Evolutionary conservation across 2,113 vertebrate genomes (phyloP), one percentile per base, ranked within the genome.

Genomic region (Athene cunicularia): DNA sequence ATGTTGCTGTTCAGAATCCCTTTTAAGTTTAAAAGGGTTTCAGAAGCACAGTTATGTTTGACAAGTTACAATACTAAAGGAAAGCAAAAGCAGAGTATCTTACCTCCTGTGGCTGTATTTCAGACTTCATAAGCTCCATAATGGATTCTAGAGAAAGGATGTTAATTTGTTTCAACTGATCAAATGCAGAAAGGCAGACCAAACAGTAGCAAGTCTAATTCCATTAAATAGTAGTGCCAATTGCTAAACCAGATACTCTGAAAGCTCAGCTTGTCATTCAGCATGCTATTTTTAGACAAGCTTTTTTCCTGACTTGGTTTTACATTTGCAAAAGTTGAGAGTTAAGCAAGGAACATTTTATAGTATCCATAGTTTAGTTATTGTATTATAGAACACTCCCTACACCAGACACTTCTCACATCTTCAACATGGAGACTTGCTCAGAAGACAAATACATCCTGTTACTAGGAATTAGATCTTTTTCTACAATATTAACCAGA

Each of bases 91-190:
- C 37, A 90, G 68, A 86, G 35, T 45, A 56, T 90, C 97, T 98
- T 98, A 99, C 99, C 99, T 99, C 98, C 93, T 98, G 98, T 59
- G 98, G 97, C 49, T 99, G 98, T 97, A 98, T 97, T 86, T 99
- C 98, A 71, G 97, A 97, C 95, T 98, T 98, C 85, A 97, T 82
- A 83, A 98, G 97, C 37, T 98, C 97, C 89, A 98, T 95, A 60
- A 98, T 83, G 87, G 94, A 87, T 76, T 97, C 99, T 98, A 97
- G 88, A 63, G 75, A 97, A 98, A 96, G 79, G 45, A 97, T 24
- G 72, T 82, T 93, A 86, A 79, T 93, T 94, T 84, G 73, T 95
- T 97, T 97, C 63, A 95, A 86, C 35, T 73, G 39, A 95, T 85
- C 55, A 92, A 77, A 88, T 50, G 11, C 74, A 92, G 32, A 91